Base-by-base conservation (phyloP, 30 jellyfish, hydroid and myxozoan genomes). In the Aurelia sp. region DNA sequence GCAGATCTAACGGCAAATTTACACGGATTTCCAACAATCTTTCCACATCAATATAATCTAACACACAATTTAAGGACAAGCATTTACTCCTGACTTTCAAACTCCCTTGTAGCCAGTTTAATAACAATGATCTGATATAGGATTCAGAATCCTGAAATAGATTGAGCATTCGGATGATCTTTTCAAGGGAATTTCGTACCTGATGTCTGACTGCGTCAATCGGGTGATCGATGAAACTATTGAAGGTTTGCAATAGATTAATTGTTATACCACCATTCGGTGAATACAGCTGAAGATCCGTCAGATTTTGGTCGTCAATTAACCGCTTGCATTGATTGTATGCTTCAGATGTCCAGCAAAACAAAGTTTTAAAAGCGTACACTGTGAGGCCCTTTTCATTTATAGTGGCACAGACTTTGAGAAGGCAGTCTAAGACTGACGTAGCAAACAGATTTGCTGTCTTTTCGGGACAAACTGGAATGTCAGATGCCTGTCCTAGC, bases 131-230 rank as follows among this genome's bases (percentile, higher is more conserved):
- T 53, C 31, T 33, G 12, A 78, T 65, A 13, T 71, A 82, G 60
- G 57, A 18, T 74, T 66, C 82, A 20, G 96, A 68, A 78, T 87
- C 90, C 65, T 89, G 91, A 68, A 87, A 76, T n/a, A 87, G 96
- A 61, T 78, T 87, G 15, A 87, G 68, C 50, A 87, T 41, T 81
- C 31, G 58, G 78, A 92, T 71, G 19, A 86, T 75, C 37, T 92
- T 85, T 65, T 74, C 88, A 40, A 87, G 84, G 3, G 97, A 40
- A 21, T 61, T 68, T 68, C 86, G 71, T 13, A 92, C 93, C 23
- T 77, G 91, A 61, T 92, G 97, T 70, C 98, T 85, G 19, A 92
- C 96, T 12, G 98, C 94, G 76, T 92, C 98, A 20, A 92, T 77
- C 6, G 89, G 95, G 73, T 92, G 98, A 52, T 87, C 98, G 17